Percentiles rank a stretch among this genome's conserved stretches.
phyloP scores from a whole-genome alignment of 2,797 vertebrate genomes.

The Acipenser oxyrinchus region DNA sequence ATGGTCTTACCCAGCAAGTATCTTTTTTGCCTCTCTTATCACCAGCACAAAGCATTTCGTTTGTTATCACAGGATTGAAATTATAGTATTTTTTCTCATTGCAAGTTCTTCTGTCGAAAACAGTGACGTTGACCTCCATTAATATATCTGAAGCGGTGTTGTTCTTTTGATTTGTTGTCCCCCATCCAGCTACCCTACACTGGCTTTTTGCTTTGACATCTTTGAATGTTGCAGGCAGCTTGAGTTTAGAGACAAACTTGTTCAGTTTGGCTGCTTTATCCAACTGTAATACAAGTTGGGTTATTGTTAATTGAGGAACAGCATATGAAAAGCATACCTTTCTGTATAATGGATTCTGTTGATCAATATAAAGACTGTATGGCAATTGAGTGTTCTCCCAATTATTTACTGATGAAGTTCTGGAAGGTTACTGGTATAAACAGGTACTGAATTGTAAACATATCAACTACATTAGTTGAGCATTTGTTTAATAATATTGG shows the following conservation, averaged over 20 bases:
- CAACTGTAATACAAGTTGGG: constrained; percentile 3
- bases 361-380: too few species aligned
- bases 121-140: constrained; percentile 8
- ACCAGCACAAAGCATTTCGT: constrained; percentile 11
- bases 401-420: too few species aligned
- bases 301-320: neutral
- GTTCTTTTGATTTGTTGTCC: accelerated
- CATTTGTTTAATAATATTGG: too few species aligned
- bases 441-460: too few species aligned
- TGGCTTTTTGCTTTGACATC: constrained; percentile 2
- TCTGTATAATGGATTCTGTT: neutral
- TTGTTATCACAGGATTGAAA: neutral
- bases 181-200: constrained; percentile 8
- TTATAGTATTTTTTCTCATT: constrained; percentile 1
- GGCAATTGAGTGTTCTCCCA: too few species aligned
- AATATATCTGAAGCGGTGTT: neutral
- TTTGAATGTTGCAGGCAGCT: neutral
- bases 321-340: neutral
- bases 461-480: too few species aligned
- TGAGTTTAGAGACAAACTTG: neutral
- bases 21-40: constrained; percentile 8
- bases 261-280: constrained; percentile 1
- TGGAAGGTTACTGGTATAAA: too few species aligned
- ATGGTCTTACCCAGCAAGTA: neutral
- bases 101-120: constrained; percentile 5